Evolutionary conservation across 2,888 invertebrate genomes (phyloP).

Genomic region (Hirtodrosophila trivittata): DNA sequence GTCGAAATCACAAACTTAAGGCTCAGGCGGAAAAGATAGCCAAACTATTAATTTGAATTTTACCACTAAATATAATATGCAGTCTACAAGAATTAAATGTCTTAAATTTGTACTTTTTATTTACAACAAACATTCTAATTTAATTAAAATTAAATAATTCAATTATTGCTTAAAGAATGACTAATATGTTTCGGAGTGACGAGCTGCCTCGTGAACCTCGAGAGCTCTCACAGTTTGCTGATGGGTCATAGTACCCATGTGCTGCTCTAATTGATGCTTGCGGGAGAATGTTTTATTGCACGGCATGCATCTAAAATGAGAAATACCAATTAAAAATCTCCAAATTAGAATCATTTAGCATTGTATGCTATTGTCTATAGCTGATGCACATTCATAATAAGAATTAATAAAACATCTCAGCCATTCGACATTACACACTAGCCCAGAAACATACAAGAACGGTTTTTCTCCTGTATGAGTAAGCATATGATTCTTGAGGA

Average conservation of each 20-base stretch:
- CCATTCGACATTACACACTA: too few relatives aligned
- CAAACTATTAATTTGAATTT: background rate
- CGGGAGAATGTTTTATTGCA: constrained; percentile 83
- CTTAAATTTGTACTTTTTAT: constrained; percentile 49
- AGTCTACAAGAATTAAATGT: background rate
- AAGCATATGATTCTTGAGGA: constrained; percentile 83
- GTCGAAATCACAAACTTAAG: constrained; percentile 1
- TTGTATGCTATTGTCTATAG: too few relatives aligned
- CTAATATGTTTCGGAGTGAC: too few relatives aligned
- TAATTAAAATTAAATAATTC: constrained; percentile 33
- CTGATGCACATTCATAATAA: too few relatives aligned
- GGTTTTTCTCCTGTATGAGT: constrained; percentile 83
- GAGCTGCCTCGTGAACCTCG: constrained; percentile 45
- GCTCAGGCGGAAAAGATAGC: background rate
- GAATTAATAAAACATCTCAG: too few relatives aligned
- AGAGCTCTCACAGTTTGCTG: constrained; percentile 75
- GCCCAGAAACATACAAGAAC: constrained; percentile 66
- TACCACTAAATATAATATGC: background rate
- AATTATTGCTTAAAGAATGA: constrained; percentile 21
- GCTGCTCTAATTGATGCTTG: constrained; percentile 82
- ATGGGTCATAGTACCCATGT: constrained; percentile 81
- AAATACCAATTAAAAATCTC: too few relatives aligned
- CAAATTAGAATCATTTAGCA: too few relatives aligned
- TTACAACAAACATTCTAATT: constrained; percentile 35
- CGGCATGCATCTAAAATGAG: constrained; percentile 75